A percentile compares a stretch with the other conserved stretches of the same genome.
phyloP scores from a whole-genome alignment of 2,797 vertebrate genomes.

The Oreochromis mossambicus region DNA sequence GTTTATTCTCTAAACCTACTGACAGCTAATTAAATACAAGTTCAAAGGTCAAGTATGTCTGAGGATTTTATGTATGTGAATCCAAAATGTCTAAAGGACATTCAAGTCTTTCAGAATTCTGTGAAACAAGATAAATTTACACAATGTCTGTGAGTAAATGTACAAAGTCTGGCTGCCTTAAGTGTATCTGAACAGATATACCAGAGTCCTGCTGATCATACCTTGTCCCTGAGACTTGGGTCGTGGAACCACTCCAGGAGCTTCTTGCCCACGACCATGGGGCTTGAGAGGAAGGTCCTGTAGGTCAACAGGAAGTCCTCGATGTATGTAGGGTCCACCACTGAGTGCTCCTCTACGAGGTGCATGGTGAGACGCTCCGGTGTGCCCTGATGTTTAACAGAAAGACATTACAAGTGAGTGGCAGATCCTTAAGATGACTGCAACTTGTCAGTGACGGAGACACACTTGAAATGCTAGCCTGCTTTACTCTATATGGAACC shows the following conservation, averaged over 20 bases:
- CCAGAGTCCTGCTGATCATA: slow-evolving; percentile 23
- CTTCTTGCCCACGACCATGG: slow-evolving; percentile 98
- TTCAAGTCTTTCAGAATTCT: neutral
- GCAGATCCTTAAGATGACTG: neutral
- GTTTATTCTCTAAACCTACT: neutral
- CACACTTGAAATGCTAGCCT: neutral
- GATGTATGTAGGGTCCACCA: slow-evolving; percentile 98
- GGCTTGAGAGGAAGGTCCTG: slow-evolving; percentile 97
- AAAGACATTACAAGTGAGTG: neutral
- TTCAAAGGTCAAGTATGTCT: neutral
- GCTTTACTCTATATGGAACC: neutral
- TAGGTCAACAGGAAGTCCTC: slow-evolving; percentile 98
- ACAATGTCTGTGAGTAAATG: neutral
- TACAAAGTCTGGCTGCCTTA: neutral
- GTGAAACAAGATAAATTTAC: neutral
- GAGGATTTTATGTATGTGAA: neutral
- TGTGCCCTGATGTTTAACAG: slow-evolving; percentile 82
- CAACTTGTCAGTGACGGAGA: neutral
- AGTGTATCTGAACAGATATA: neutral
- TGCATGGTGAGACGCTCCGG: slow-evolving; percentile 97
- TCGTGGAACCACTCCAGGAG: slow-evolving; percentile 99
- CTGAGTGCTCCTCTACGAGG: slow-evolving; percentile 97
- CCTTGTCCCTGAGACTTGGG: slow-evolving; percentile 99
- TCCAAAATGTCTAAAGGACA: neutral
- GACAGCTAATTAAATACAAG: neutral